These are phyloP conservation scores for Dufourea novaeangliae DNA, from an alignment of 1,140 invertebrate genomes.

Conservation along the genomic window DNA sequence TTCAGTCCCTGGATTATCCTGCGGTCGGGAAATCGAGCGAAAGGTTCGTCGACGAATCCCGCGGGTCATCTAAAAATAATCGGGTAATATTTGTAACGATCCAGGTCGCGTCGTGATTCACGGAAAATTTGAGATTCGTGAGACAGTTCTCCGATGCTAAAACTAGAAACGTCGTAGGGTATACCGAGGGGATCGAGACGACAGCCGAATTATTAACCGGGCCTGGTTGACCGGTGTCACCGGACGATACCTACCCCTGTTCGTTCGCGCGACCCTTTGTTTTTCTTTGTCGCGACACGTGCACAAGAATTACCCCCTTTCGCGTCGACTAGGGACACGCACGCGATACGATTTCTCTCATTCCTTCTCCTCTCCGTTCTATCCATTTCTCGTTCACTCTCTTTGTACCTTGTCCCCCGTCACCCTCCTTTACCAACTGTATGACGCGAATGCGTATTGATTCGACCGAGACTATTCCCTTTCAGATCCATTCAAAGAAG, in stretches of 20 bases:
- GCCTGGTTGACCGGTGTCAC: not conserved
- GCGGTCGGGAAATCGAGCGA: not conserved
- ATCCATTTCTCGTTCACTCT: not conserved
- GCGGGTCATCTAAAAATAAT: too few species aligned
- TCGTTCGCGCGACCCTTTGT: constrained; percentile 1
- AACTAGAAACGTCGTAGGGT: not conserved
- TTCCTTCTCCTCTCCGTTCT: not conserved
- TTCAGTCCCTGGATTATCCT: too few species aligned
- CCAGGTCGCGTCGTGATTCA: not conserved
- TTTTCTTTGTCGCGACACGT: constrained; percentile 27
- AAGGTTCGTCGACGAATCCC: too few species aligned
- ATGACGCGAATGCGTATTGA: constrained; percentile 50
- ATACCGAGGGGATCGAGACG: not conserved
- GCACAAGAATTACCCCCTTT: not conserved
- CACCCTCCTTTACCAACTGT: not conserved
- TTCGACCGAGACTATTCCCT: constrained; percentile 62
- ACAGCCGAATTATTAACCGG: constrained; percentile 30
- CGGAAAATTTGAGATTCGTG: not conserved
- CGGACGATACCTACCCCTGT: not conserved
- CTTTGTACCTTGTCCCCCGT: not conserved
- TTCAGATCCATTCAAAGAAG: constrained; percentile 52
- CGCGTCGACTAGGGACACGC: not conserved
- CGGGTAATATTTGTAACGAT: too few species aligned
- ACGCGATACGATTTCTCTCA: not conserved
- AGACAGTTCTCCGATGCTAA: not conserved